Base-by-base conservation (phyloP, 1,140 invertebrate genomes). In the Drosophila pseudoobscura region DNA sequence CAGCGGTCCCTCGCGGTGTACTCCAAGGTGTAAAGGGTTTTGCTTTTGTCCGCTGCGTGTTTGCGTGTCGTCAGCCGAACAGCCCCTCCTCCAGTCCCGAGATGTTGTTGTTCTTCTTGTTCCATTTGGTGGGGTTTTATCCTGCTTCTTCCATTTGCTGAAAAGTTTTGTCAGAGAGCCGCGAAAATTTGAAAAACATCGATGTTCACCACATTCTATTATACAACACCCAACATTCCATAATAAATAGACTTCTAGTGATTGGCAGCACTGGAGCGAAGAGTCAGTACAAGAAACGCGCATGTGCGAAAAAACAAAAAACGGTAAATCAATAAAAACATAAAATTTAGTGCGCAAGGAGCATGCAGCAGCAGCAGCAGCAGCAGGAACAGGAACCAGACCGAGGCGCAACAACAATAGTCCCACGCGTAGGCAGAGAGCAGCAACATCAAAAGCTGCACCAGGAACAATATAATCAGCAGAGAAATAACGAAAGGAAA, bases 291-390 rank as follows among this genome's bases (percentile, higher is more conserved):
- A 11, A 13, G n/a, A 49, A 52, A n/a, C 49, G 80, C 82, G 80
- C 53, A 58, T 80, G 80, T 78, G 77, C 47, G 20, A 66, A 43
- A 80, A 78, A 82, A 80, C 39, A 80, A 80, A 83, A 79, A 85
- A 64, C 57, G 77, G 71, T 79, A 63, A 87, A 87, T 87, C 83
- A 87, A 87, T 87, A 87, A 87, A 88, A 87, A 87, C 83, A 87
- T 87, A 83, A 87, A 77, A 84, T 88, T 75, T 82, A 75, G 78
- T 83, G 75, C 65, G 83, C 65, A 75, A 88, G 75, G 65, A 78
- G 83, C 78, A 71, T 65, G 64, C 59, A 87, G 52, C 63, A 76
- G 56, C 31, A 87, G 52, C 63, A 76, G 56, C 31, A 80, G 41
- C 70, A 69, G 54, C 50, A 72, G 46, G 61, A 84, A 56, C 74